Evolutionary conservation across 1,140 invertebrate species (phyloP).

Genomic region (Leptestheria dahalacensis): DNA sequence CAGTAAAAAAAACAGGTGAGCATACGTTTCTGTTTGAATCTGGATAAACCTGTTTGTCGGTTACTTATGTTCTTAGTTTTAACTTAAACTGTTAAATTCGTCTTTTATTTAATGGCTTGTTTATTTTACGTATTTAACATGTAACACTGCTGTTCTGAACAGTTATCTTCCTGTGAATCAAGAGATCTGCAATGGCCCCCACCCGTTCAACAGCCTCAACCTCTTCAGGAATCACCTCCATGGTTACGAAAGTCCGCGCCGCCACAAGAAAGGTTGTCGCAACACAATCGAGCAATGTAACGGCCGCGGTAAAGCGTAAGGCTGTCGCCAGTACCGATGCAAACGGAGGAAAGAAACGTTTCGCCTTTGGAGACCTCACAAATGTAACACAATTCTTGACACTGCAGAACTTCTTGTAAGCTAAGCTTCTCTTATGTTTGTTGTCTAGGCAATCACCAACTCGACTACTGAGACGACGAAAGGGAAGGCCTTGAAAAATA

Average conservation of each 20-base stretch:
- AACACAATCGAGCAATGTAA: neutral
- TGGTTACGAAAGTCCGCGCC: conserved; percentile 9
- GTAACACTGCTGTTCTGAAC: no score
- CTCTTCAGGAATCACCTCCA: conserved; percentile 7
- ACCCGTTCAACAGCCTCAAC: neutral
- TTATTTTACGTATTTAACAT: no score
- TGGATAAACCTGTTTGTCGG: no score
- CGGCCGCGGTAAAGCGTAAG: conserved; percentile 5
- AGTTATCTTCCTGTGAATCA: no score
- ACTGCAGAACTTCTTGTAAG: neutral
- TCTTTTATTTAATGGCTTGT: no score
- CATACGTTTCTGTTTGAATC: no score
- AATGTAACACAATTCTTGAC: conserved; percentile 35
- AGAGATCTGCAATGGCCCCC: neutral
- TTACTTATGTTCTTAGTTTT: no score
- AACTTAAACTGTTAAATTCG: no score
- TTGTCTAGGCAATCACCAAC: neutral
- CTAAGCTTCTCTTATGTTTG: neutral
- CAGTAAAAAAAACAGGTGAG: no score
- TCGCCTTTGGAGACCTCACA: conserved; percentile 58
- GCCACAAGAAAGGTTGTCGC: neutral
- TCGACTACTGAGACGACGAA: neutral
- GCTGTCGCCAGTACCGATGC: neutral
- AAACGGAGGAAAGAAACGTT: conserved; percentile 38
- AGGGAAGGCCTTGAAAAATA: neutral